phyloP scores from a whole-genome alignment of 1,140 invertebrate species.

The Drosophila leontia region DNA sequence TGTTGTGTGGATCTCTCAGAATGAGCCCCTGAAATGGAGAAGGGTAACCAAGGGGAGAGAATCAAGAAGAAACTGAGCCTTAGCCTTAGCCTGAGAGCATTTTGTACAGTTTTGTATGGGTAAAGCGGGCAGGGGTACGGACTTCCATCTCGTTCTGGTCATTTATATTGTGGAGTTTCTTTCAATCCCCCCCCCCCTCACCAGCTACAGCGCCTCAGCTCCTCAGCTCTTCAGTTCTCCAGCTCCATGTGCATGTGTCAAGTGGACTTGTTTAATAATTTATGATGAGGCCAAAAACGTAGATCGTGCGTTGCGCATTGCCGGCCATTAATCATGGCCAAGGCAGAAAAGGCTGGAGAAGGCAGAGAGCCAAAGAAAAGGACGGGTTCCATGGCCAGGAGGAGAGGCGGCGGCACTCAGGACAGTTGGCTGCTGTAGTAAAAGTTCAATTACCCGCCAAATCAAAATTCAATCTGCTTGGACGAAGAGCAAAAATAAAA shows the following conservation, averaged over 20 bases:
- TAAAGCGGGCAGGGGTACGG: not conserved
- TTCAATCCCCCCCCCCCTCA: constrained; percentile 12
- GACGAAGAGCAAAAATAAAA: constrained; percentile 46
- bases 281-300: constrained; percentile 82
- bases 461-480: constrained; percentile 81
- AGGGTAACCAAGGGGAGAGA: not conserved
- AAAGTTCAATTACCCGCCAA: constrained; percentile 82
- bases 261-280: constrained; percentile 83
- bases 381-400: not conserved
- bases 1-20: constrained; percentile 58
- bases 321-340: constrained; percentile 80
- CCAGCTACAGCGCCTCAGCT: not conserved
- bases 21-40: constrained; percentile 38
- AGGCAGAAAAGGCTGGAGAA: constrained; percentile 25
- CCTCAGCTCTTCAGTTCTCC: not conserved
- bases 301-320: constrained; percentile 82
- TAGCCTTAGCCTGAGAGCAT: constrained; percentile 42
- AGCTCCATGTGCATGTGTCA: constrained; percentile 71
- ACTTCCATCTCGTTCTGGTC: constrained; percentile 66
- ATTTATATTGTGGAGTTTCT: constrained; percentile 72
- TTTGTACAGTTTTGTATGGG: constrained; percentile 71
- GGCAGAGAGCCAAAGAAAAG: constrained; percentile 14
- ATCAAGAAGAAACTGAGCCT: constrained; percentile 3
- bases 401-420: not conserved
- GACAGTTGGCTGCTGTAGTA: constrained; percentile 65